Evolutionary conservation across 2,113 vertebrate species (phyloP), one percentile per base, ranked within the genome.

Genomic region (Saguinus imperator): DNA sequence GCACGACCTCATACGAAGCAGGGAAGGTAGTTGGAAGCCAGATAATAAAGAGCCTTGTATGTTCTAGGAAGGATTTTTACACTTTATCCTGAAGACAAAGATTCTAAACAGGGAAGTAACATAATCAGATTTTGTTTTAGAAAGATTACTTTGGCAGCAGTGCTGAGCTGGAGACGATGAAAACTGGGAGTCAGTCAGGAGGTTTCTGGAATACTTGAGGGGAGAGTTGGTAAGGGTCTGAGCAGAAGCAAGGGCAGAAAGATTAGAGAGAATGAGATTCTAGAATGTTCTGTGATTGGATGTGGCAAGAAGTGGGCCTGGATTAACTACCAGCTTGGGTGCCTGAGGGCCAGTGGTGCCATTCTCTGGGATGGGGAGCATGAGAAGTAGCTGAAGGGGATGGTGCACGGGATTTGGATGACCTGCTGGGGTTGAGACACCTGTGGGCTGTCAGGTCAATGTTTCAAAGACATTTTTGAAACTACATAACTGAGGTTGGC

Each of bases 41-140:
- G 72, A 95, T 91, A 87, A 96, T 82, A 97, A 96, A 96, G 97
- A 86, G 87, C 91, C 85, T 89, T 94, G 86, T 95, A 88, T 95
- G 72, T 95, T 87, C 91, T 95, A 93, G 81, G 90, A 93, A 97
- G 94, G 95, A 94, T 90, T 97, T 97, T 96, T 94, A 85, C 50
- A 97, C 45, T 94, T 96, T 50, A 85, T 96, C 76, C 50, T 45
- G 27, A 82, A 96, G 91, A 92, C 82, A 97, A 58, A 90, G 91
- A 86, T 96, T 92, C 76, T 84, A 91, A 92, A 96, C 92, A 96
- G 64, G 96, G 64, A 92, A 94, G 87, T 84, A 89, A 91, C 77
- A 89, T 70, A 94, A 96, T 87, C 93, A 94, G 93, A 94, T 95
- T 97, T 96, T 92, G 81, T 94, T 96, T 85, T 68, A 87, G 94